Evolutionary conservation across 2,797 vertebrate species (phyloP).

Genomic region (Phoxinus dragarum): DNA sequence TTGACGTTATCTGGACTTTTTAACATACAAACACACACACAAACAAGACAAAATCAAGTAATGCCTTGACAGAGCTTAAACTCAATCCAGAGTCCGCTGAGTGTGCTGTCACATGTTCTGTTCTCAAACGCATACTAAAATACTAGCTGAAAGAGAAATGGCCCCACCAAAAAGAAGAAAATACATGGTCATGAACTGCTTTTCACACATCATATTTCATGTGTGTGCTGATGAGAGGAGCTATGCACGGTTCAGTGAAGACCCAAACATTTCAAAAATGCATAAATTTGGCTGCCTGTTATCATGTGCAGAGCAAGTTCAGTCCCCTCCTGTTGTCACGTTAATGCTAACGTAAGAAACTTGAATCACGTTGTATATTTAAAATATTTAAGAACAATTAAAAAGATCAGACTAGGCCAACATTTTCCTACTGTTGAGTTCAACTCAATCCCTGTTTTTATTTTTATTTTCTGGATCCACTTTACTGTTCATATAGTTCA

Average conservation of each 20-base stretch:
- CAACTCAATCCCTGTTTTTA: not conserved
- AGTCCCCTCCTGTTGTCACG: not conserved
- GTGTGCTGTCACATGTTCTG: slow-evolving; percentile 10
- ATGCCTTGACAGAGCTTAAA: slow-evolving; percentile 33
- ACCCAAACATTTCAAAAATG: not conserved
- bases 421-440: not conserved
- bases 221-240: not conserved
- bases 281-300: not conserved
- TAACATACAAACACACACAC: not conserved
- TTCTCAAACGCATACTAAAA: slow-evolving; percentile 11
- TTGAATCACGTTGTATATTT: slow-evolving; percentile 35
- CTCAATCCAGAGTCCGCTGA: not conserved
- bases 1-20: slow-evolving; percentile 22
- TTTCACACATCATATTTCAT: not conserved
- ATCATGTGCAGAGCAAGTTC: slow-evolving; percentile 1
- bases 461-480: not conserved
- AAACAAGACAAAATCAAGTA: slow-evolving; percentile 30
- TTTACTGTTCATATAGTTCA: slow-evolving; percentile 22
- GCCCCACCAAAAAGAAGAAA: not conserved
- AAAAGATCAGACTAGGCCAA: not conserved
- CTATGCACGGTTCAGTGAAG: slow-evolving; percentile 2
- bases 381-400: slow-evolving; percentile 29
- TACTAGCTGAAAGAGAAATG: slow-evolving; percentile 24
- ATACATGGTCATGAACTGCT: slow-evolving; percentile 3
- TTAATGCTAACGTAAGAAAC: slow-evolving; percentile 30